A percentile compares a stretch with the other conserved stretches of the same genome.
Evolutionary conservation across 1,140 invertebrate species (phyloP).

Genomic region (Pogonognathellus flavescens): DNA sequence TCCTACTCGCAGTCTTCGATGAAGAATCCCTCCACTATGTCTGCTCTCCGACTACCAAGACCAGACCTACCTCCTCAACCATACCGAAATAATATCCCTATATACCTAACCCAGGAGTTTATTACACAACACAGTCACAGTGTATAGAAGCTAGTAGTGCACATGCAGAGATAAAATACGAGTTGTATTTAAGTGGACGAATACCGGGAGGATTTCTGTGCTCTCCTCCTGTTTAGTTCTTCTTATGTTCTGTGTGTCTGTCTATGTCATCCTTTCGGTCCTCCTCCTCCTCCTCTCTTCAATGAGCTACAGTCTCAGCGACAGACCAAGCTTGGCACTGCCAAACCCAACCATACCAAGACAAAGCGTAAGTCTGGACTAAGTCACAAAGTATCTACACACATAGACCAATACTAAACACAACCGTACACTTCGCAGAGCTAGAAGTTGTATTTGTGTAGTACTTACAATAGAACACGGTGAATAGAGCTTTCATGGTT

Average conservation of each 20-base stretch:
- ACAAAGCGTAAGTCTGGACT: too few relatives aligned
- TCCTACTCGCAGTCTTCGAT: too few relatives aligned
- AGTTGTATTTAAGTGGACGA: not conserved
- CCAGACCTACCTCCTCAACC: not conserved
- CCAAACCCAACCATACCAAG: too few relatives aligned
- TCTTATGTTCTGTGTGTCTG: constrained; percentile 9
- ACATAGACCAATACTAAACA: too few relatives aligned
- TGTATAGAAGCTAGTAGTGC: not conserved
- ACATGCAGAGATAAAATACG: not conserved
- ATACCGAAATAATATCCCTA: not conserved
- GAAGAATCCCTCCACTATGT: too few relatives aligned
- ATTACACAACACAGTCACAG: not conserved
- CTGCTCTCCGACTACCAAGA: not conserved
- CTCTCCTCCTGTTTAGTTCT: constrained; percentile 8
- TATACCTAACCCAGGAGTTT: too few relatives aligned
- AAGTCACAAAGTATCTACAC: too few relatives aligned
- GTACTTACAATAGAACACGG: too few relatives aligned
- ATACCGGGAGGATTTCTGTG: not conserved
- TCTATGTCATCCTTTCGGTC: constrained; percentile 30
- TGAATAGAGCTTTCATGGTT: too few relatives aligned
- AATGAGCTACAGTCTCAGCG: not conserved
- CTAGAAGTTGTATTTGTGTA: too few relatives aligned
- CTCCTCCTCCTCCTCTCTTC: constrained; percentile 15
- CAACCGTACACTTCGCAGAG: too few relatives aligned
- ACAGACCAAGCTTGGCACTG: too few relatives aligned